phyloP scores from a whole-genome alignment of 2,113 vertebrate genomes.

The rat (Rattus norvegicus) region DNA sequence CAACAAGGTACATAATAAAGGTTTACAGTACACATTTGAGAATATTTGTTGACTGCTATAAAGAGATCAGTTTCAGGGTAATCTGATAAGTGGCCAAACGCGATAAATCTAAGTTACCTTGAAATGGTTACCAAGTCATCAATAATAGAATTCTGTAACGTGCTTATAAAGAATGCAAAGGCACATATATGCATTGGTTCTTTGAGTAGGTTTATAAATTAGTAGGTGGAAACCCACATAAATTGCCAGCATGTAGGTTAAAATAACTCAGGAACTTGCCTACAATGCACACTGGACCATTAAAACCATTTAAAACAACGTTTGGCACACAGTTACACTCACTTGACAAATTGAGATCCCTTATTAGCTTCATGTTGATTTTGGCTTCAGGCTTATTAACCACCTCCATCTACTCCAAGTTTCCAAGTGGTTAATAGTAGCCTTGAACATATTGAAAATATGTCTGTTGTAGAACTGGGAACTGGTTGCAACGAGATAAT shows the following conservation, averaged over 20 bases:
- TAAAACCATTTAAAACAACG: conserved; percentile 77
- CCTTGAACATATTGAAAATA: conserved; percentile 7
- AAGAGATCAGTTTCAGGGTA: conserved; percentile 70
- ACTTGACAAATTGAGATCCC: conserved; percentile 73
- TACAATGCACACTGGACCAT: conserved; percentile 57
- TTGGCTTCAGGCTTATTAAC: conserved; percentile 64
- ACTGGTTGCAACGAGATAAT: neutral
- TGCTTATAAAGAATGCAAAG: conserved; percentile 62
- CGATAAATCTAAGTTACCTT: conserved; percentile 68
- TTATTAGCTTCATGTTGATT: conserved; percentile 80
- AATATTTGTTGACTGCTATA: conserved; percentile 81
- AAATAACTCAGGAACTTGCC: conserved; percentile 41
- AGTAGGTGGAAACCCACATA: conserved; percentile 78
- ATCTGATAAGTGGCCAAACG: conserved; percentile 72
- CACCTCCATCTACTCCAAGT: neutral
- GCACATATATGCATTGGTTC: conserved; percentile 56
- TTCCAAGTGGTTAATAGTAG: conserved; percentile 35
- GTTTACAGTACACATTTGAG: conserved; percentile 77
- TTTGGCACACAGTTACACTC: conserved; percentile 33
- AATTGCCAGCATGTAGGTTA: conserved; percentile 66
- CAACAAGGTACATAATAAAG: conserved; percentile 69
- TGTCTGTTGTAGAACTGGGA: neutral
- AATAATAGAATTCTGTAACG: conserved; percentile 61
- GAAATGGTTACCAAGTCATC: conserved; percentile 75
- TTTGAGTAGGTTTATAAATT: conserved; percentile 77